These are phyloP conservation scores for Catocala fraxini DNA, from an alignment of 2,888 invertebrate genomes.

Conservation along the genomic window DNA sequence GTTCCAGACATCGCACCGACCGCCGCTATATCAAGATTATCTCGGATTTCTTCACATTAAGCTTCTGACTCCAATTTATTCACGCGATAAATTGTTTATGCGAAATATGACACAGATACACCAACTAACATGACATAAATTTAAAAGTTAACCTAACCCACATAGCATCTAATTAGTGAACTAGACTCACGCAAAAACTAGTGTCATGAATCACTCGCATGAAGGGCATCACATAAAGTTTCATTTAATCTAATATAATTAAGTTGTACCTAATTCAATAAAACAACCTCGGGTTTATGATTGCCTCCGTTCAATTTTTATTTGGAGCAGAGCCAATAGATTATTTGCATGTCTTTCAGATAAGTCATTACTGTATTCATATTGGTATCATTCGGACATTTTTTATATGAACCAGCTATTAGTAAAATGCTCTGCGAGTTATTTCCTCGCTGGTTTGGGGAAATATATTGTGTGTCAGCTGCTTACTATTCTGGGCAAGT, in stretches of 20 bases:
- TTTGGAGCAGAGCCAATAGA: slow-evolving; percentile 43
- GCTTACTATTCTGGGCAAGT: slow-evolving; percentile 15
- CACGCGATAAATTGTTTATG: slow-evolving; percentile 41
- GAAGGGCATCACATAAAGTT: slow-evolving; percentile 39
- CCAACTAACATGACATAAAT: slow-evolving; percentile 41
- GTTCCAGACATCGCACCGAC: slow-evolving; percentile 1
- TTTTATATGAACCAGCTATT: slow-evolving; percentile 41
- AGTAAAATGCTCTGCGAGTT: slow-evolving; percentile 26
- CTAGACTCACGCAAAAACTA: slow-evolving; percentile 37
- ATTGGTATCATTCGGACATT: slow-evolving; percentile 35
- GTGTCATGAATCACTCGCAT: slow-evolving; percentile 26
- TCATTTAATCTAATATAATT: slow-evolving; percentile 31
- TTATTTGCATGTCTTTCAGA: slow-evolving; percentile 40
- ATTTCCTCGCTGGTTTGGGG: slow-evolving; percentile 20
- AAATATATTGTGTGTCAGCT: slow-evolving; percentile 27
- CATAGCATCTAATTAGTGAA: slow-evolving; percentile 39
- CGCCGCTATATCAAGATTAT: slow-evolving; percentile 17
- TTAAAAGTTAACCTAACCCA: slow-evolving; percentile 37
- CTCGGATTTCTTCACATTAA: slow-evolving; percentile 20
- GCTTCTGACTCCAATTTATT: slow-evolving; percentile 35
- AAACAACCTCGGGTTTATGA: slow-evolving; percentile 27
- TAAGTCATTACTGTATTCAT: slow-evolving; percentile 37
- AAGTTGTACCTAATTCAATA: slow-evolving; percentile 35
- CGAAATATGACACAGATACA: slow-evolving; percentile 48
- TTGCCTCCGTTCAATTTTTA: slow-evolving; percentile 26